phyloP scores from a whole-genome alignment of 2,888 invertebrate genomes.

The Phalera bucephala region DNA sequence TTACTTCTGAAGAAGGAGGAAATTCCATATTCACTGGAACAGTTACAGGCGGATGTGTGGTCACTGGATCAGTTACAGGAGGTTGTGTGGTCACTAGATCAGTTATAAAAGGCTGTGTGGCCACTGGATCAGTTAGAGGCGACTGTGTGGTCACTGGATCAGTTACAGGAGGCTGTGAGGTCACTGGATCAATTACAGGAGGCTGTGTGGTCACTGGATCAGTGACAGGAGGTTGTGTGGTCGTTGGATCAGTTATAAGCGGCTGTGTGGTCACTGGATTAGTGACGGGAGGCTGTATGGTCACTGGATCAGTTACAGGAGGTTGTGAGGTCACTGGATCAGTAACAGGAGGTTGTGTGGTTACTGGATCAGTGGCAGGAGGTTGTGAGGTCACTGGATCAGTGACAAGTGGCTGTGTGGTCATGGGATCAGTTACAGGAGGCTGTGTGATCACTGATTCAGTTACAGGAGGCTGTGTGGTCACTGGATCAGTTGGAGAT shows the following conservation, averaged over 20 bases:
- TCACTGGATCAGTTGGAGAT: too few species aligned
- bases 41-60: background rate
- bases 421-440: background rate
- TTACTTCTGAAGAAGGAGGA: too few species aligned
- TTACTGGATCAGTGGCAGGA: background rate
- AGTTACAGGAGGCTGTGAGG: background rate
- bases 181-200: background rate
- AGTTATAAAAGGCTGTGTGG: conserved; percentile 4
- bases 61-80: background rate
- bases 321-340: background rate
- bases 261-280: background rate
- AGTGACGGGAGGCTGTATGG: background rate
- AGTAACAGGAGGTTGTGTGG: background rate
- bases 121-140: background rate
- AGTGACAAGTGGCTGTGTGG: background rate
- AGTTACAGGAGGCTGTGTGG: background rate
- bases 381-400: background rate
- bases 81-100: background rate
- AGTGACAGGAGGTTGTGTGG: background rate
- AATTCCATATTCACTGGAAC: too few species aligned
- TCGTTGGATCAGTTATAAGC: background rate
- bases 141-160: background rate
- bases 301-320: background rate
- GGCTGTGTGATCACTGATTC: background rate
- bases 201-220: background rate